Evolutionary conservation across 1,140 invertebrate genomes (phyloP), one percentile per base, ranked within the genome.

Genomic region (Eurosta solidaginis): DNA sequence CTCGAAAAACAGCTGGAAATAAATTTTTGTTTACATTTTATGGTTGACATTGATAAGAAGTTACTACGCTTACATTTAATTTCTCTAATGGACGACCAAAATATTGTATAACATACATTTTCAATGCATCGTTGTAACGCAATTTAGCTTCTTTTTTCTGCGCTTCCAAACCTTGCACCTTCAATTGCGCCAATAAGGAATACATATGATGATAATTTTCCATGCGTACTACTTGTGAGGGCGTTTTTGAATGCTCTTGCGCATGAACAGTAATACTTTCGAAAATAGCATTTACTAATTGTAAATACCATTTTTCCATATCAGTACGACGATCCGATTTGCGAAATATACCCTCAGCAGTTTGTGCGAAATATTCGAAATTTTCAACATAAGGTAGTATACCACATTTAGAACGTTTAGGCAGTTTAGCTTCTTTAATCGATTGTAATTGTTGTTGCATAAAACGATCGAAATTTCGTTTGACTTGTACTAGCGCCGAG

Each of bases 161-260:
- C 20, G 90, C 87, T 85, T 99, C 97, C 85, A 99, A 90, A 77
- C 96, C 95, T 9, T 93, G 89, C 80, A 99, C 96, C 90, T 99
- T 99, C 44, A 99, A 89, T 87, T 95, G 93, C 1, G 95, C 96
- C 74, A 99, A 89, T 63, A 96, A 89, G 22, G 93, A 95, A 86
- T 96, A 94, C 82, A 99, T 92, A 85, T 96, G 94, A 91, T 99
- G 97, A 88, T 96, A 99, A 89, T 99, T 99, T 91, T 99, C 95
- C 94, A 98, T 96, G 89, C 96, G 95, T 45, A 99, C 92, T 52
- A 99, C 96, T 90, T 98, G 95, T 73, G 93, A 92, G 17, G 97
- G 98, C 27, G 97, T 98, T 90, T 97, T 98, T 78, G 93, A 92
- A 88, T 98, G 96, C 83, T 97, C 96, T 76, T 90, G 91, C 36